Percentiles rank a stretch among this genome's conserved stretches.
Evolutionary conservation across 2,888 invertebrate genomes (phyloP).

Genomic region (Argyresthia albistria): DNA sequence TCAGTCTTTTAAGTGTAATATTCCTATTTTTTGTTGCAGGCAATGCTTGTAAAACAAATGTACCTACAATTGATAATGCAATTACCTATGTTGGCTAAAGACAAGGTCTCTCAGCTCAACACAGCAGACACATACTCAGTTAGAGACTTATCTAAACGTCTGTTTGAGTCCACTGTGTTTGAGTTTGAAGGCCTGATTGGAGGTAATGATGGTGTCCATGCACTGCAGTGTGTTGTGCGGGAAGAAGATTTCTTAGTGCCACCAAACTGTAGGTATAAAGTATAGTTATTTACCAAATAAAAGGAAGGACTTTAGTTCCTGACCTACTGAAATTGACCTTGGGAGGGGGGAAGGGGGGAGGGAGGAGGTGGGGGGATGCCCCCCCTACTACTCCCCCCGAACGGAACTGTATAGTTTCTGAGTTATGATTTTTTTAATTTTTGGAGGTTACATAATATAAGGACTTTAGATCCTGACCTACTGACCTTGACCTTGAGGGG

Average conservation of each 20-base stretch:
- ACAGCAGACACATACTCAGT: conserved; percentile 29
- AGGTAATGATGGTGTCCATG: conserved; percentile 63
- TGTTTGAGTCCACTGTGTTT: conserved; percentile 40
- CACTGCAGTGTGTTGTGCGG: conserved; percentile 61
- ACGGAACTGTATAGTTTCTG: too few species aligned
- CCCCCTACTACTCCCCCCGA: too few species aligned
- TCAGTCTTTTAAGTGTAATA: background rate
- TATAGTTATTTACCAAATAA: background rate
- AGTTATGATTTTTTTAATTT: too few species aligned
- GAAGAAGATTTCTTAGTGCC: conserved; percentile 76
- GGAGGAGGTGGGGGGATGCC: too few species aligned
- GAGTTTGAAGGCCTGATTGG: conserved; percentile 49
- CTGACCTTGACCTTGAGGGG: too few species aligned
- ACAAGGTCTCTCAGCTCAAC: conserved; percentile 6
- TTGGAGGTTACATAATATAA: too few species aligned
- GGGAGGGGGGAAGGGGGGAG: too few species aligned
- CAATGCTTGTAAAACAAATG: conserved; percentile 24
- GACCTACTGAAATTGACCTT: too few species aligned
- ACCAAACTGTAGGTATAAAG: conserved; percentile 67
- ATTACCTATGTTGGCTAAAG: conserved; percentile 21
- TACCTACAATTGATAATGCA: conserved; percentile 25
- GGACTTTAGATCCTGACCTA: too few species aligned
- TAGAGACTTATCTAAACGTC: conserved; percentile 36
- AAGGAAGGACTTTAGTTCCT: too few species aligned
- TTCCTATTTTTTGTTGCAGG: conserved; percentile 24